A percentile compares a stretch with the other conserved stretches of the same genome.
phyloP scores from a whole-genome alignment of 2,113 vertebrate genomes.

The Galeopterus variegatus region DNA sequence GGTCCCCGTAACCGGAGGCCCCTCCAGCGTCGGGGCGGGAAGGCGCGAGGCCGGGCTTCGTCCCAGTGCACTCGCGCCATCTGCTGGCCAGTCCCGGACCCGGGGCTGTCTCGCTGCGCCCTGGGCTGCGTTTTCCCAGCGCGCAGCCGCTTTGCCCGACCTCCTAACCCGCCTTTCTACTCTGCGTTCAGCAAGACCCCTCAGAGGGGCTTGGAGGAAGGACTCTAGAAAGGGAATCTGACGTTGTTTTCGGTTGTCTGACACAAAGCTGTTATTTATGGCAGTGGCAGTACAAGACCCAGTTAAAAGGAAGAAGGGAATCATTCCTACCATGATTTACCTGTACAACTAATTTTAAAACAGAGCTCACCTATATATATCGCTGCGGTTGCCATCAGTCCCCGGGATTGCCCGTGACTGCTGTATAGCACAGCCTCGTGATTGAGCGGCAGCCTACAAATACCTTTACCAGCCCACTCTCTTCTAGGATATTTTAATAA shows the following conservation, averaged over 20 bases:
- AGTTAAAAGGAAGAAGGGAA: constrained; percentile 17
- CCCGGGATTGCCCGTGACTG: rapidly evolving
- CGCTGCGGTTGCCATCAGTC: rapidly evolving
- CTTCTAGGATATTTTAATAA: background rate
- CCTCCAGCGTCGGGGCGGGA: background rate
- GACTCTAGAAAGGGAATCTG: background rate
- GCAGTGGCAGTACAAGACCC: background rate
- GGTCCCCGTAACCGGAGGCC: background rate
- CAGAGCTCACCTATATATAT: background rate
- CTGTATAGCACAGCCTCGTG: background rate
- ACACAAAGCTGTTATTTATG: constrained; percentile 3
- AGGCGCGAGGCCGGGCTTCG: background rate
- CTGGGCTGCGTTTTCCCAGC: background rate
- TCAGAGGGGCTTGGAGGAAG: background rate
- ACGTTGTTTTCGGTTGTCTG: background rate
- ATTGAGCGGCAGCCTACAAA: background rate
- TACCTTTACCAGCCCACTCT: background rate
- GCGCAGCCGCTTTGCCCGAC: background rate
- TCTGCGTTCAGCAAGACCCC: background rate
- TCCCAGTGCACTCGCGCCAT: background rate
- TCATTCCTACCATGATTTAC: background rate
- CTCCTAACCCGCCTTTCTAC: background rate
- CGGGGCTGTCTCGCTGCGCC: rapidly evolving
- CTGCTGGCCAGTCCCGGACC: background rate
- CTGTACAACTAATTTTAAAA: constrained; percentile 10